phyloP scores from a whole-genome alignment of 2,888 invertebrate genomes.

The Lasioglossum morio region DNA sequence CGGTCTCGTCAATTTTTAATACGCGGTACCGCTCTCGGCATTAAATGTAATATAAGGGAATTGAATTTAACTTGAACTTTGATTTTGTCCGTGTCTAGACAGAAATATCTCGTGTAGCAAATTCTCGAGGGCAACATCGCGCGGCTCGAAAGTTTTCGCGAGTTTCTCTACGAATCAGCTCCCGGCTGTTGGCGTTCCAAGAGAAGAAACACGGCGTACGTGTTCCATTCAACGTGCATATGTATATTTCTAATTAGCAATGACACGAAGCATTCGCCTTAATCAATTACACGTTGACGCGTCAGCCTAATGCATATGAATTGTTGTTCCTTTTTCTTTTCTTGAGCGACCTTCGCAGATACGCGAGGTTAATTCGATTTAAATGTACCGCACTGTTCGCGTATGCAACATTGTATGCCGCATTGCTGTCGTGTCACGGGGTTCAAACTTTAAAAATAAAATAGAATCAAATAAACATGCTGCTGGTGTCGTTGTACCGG shows the following conservation, averaged over 20 bases:
- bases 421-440: background rate
- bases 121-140: background rate
- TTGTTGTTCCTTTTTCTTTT: background rate
- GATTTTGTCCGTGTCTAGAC: background rate
- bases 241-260: constrained; percentile 38
- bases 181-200: background rate
- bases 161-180: background rate
- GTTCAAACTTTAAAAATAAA: background rate
- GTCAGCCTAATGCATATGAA: background rate
- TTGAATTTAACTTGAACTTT: background rate
- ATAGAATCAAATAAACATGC: background rate
- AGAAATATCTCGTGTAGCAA: no score
- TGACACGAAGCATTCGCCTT: constrained; percentile 1
- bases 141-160: constrained; percentile 16
- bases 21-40: background rate
- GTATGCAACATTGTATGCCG: background rate
- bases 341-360: background rate
- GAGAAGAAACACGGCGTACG: constrained; percentile 3
- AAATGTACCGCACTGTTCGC: background rate
- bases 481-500: background rate
- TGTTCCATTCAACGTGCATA: constrained; percentile 29
- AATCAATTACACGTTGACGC: constrained; percentile 15
- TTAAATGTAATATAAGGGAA: background rate
- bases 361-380: constrained; percentile 13
- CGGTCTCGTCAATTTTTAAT: background rate